A percentile compares a stretch with the other conserved stretches of the same genome.
Conservation (phyloP, 2,113 vertebrate genomes). For the Gallinago paraguaiae region DNA sequence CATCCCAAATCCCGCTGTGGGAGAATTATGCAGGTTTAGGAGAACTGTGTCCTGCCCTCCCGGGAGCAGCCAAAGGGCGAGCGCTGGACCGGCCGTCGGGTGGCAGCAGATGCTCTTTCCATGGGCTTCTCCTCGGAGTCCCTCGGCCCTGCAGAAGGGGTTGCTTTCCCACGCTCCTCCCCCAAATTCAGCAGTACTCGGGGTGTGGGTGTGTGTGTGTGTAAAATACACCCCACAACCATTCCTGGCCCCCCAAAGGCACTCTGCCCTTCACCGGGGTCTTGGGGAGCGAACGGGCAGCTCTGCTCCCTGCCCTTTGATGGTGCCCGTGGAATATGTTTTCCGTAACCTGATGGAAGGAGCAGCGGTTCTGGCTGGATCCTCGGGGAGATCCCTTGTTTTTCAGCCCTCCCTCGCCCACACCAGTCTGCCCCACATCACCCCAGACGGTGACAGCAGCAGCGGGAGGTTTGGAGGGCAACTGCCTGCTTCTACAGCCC, state of each 20-base stretch:
- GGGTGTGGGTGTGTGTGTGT: too few relatives aligned
- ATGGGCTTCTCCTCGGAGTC: accelerated
- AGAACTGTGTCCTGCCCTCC: not conserved
- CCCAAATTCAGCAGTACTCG: not conserved
- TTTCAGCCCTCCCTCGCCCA: not conserved
- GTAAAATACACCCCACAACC: not conserved
- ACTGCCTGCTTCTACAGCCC: not conserved
- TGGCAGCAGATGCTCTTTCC: not conserved
- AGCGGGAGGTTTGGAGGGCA: not conserved
- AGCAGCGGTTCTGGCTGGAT: not conserved
- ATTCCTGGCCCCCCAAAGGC: not conserved
- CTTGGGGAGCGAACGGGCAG: not conserved
- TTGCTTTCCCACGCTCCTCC: not conserved
- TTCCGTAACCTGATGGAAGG: not conserved
- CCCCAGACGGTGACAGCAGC: not conserved
- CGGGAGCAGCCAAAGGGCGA: not conserved
- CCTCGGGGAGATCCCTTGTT: accelerated
- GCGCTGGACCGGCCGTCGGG: not conserved
- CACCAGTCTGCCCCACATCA: not conserved
- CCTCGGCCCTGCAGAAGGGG: not conserved
- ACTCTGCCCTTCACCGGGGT: not conserved
- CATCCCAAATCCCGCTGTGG: accelerated
- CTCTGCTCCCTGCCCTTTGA: not conserved
- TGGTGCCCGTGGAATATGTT: not conserved
- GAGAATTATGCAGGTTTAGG: accelerated